Evolutionary conservation across 2,797 vertebrate genomes (phyloP), one percentile per base, ranked within the genome.

Genomic region (Cirrhinus molitorella): DNA sequence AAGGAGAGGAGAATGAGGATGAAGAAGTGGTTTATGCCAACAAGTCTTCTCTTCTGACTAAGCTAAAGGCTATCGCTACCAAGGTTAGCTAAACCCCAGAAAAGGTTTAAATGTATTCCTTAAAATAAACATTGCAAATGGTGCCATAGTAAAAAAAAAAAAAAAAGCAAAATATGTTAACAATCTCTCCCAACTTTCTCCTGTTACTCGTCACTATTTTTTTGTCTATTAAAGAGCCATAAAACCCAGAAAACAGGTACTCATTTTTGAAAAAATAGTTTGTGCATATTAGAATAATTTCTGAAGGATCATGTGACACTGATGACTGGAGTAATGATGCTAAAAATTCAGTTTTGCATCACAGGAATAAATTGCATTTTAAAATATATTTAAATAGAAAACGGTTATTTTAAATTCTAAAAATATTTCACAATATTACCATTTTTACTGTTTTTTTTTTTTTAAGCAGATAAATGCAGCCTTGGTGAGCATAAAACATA

Each of bases 1-100:
- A 99, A 88, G 97, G 98, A 37, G 94, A 92, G 34, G 95, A 95
- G 86, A 83, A 76, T n/a, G 88, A 93, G 89, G 98, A 99, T 84
- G 98, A 99, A 67, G 98, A 98, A 83, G 92, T 99, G 47, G 96
- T 99, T 19, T 99, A 97, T 94, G 95, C 97, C 83, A 98, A 97
- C 92, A 99, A 98, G 87, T 95, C 97, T 40, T 97, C 98, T 37
- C 90, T 99, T 31, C 91, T 99, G 61, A 93, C 95, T 84, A 99
- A 99, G 91, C 96, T 99, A 79, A 99, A 98, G 91, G 97, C 97
- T 81, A 95, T 99, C 82, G 96, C 97, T 79, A 97, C 96, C n/a
- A 99, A 99, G 96, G 98, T 75, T 23, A 70, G 81, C 74, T 23
- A 74, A 34, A 45, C 40, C 19, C 25, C 13, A 31, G 17, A 49